phyloP scores from a whole-genome alignment of 1,140 invertebrate genomes.

The Agrilus planipennis region DNA sequence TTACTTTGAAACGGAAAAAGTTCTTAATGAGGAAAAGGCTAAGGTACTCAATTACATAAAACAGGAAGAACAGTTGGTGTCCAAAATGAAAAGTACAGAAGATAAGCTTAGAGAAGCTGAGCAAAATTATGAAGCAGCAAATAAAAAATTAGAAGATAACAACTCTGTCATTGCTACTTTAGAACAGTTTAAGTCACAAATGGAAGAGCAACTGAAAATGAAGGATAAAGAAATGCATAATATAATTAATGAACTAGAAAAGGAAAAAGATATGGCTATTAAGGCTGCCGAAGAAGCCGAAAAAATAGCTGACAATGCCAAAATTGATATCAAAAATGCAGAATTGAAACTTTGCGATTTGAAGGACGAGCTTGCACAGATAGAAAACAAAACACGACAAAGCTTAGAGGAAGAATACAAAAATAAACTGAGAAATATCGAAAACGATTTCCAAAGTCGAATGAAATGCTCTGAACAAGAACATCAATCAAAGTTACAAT shows the following conservation, averaged over 20 bases:
- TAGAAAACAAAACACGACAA: not conserved
- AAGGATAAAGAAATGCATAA: conserved; percentile 24
- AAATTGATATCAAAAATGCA: conserved; percentile 31
- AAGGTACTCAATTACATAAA: conserved; percentile 12
- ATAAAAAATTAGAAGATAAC: conserved; percentile 9
- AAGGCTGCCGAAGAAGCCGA: conserved; percentile 10
- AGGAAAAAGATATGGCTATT: conserved; percentile 28
- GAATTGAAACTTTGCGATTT: conserved; percentile 28
- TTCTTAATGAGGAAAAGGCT: conserved; percentile 5
- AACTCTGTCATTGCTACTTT: conserved; percentile 7
- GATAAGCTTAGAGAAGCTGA: not conserved
- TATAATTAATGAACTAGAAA: conserved; percentile 26
- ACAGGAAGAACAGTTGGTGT: conserved; percentile 4
- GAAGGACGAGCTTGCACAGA: conserved; percentile 7
- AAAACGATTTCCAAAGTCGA: no score
- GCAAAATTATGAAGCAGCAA: conserved; percentile 11
- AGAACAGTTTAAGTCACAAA: conserved; percentile 2
- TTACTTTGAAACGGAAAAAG: not conserved
- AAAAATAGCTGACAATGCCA: conserved; percentile 15
- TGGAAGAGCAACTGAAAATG: conserved; percentile 8
- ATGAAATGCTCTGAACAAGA: no score
- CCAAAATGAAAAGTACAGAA: not conserved
- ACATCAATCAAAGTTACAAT: conserved; percentile 14
- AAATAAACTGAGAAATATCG: conserved; percentile 14
- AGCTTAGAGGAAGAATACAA: conserved; percentile 26